phyloP scores from a whole-genome alignment of 2,797 vertebrate species.

The Monodelphis domestica region DNA sequence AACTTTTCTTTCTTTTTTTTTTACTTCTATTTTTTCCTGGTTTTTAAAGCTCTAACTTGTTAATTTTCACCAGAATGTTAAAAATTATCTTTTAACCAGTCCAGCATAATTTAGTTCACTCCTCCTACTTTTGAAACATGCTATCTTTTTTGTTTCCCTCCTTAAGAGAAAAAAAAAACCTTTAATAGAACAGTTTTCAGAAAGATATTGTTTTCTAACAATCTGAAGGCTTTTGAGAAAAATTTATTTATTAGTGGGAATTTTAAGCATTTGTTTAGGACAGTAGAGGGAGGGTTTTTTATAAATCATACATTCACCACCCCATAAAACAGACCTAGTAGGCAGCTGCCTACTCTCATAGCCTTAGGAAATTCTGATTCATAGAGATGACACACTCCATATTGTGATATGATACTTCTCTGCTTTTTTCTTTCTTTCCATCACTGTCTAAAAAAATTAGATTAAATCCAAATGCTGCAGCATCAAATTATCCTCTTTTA shows the following conservation, averaged over 20 bases:
- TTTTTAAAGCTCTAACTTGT: neutral
- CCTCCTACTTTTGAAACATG: slow-evolving; percentile 5
- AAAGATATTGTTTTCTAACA: slow-evolving; percentile 17
- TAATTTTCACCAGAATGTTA: slow-evolving; percentile 5
- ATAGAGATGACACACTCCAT: neutral
- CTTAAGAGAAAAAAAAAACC: neutral
- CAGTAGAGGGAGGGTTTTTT: neutral
- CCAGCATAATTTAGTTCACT: neutral
- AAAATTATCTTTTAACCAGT: slow-evolving; percentile 2
- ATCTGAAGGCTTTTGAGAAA: slow-evolving; percentile 20
- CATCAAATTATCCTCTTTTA: neutral
- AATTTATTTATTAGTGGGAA: slow-evolving; percentile 11
- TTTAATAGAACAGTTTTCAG: neutral
- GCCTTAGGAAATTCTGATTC: slow-evolving; percentile 21
- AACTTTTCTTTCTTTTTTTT: slow-evolving; percentile 25
- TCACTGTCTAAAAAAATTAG: neutral
- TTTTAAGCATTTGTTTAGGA: slow-evolving; percentile 43
- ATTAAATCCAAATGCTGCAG: neutral
- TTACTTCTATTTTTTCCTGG: neutral
- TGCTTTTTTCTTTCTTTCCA: neutral
- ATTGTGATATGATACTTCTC: neutral
- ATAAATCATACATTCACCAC: neutral
- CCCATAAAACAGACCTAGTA: slow-evolving; percentile 11
- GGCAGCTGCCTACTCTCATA: slow-evolving; percentile 13
- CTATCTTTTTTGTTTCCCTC: neutral